Evolutionary conservation across 2,797 vertebrate species (phyloP), one percentile per base, ranked within the genome.

Genomic region (Pteronotus mesoamericanus): DNA sequence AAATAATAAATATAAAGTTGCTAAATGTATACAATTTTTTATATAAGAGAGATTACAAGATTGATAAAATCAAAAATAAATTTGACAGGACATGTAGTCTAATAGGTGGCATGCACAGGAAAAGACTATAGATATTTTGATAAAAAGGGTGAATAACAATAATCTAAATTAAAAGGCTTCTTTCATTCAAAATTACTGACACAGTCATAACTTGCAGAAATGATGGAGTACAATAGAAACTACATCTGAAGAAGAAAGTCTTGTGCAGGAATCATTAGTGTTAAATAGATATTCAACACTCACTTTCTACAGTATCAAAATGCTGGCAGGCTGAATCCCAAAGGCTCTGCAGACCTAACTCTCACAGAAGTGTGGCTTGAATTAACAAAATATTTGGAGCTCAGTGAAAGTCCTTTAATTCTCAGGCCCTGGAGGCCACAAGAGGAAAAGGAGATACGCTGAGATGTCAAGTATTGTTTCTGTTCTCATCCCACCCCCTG

Each of bases 271-370:
- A 42, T 96, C 84, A 93, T 95, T 96, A 86, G 16, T 95, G 84
- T 88, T 93, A 96, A 97, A 97, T 96, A 96, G 96, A 96, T 93
- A 97, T 97, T 96, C 95, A 96, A 82, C 75, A 82, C 37, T 86
- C 59, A 87, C 75, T 93, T 95, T 90, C 37, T 57, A 82, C 44
- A 51, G 78, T 79, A 96, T 75, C 92, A 75, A 97, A 97, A 96
- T 84, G 74, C 83, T 94, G 82, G 32, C 61, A 91, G 64, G 68
- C 78, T 96, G 79, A 91, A 80, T 96, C 53, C 42, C 88, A 89
- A 88, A 94, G 64, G 48, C 55, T 77, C 44, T 15, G 51, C 85
- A 93, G 66, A 91, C 59, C 85, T 85, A 83, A 91, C 83, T 95
- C 46, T 79, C 59, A 93, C 44, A 74, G 89, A 95, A 95, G 59